Base-by-base conservation (phyloP, 35 echinoderm and acorn worm species). In the Apostichopus californicus region DNA sequence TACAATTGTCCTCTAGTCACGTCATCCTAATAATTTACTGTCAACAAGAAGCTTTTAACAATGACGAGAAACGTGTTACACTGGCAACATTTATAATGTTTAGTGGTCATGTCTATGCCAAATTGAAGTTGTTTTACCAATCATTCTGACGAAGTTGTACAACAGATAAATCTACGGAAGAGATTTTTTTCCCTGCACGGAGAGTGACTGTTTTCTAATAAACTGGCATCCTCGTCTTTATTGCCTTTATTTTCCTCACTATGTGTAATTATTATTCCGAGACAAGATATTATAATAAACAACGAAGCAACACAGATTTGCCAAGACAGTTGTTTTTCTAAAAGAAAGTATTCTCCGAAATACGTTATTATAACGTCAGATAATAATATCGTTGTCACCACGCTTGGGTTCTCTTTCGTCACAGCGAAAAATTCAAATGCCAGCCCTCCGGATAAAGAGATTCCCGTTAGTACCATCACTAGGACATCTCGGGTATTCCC, bases 261-360 rank as follows among this genome's bases (percentile, higher is more conserved):
- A 46, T 46, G 34, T 79, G 77, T 79, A 18, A 79, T 18, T 18
- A 22, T 79, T 5, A 79, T 18, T 79, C 77, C 77, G 14, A 79
- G 14, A 79, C 77, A 79, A 14, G 77, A 79, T 22, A 79, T 18
- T 5, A 79, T 25, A 14, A 79, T 79, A 14, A 79, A 79, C 20
- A 79, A 6, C 13, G 77, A 79, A 21, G 77, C 13, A 79, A 79
- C 13, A 79, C 13, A 14, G 77, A 79, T 79, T 79, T 14, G 13
- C 77, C 77, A 79, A 79, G 77, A 22, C 21, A 79, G n/a, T 79
- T 79, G 77, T 21, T 22, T 79, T 22, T 22, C 77, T 79, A 79
- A 22, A 25, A 79, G 21, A 18, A 79, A 1, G 21, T 18, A 79
- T 22, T 79, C 77, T 79, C 14, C 77, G 21, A 79, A 79, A 79